These are phyloP conservation scores for Epirrhoe tristata DNA, from an alignment of 2,888 invertebrate species.

Conservation along the genomic window DNA sequence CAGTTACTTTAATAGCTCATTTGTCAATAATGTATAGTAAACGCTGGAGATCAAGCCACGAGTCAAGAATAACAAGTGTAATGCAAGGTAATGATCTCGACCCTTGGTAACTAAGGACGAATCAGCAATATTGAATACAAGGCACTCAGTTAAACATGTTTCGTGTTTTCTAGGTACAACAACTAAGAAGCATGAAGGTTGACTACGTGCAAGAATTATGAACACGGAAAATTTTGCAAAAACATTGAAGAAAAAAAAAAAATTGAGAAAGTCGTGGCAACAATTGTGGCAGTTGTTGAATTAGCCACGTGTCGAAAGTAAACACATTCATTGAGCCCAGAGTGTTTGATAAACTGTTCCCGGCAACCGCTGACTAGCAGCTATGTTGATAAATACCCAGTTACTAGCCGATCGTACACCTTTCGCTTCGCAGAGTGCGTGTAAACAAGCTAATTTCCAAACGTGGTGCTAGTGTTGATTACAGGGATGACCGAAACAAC, in stretches of 20 bases:
- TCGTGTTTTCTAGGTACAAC: background rate
- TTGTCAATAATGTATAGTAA: slow-evolving; percentile 19
- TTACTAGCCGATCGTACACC: slow-evolving; percentile 23
- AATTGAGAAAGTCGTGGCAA: background rate
- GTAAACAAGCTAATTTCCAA: slow-evolving; percentile 36
- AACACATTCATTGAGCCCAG: slow-evolving; percentile 41
- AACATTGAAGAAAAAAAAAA: background rate
- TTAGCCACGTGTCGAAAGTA: slow-evolving; percentile 46
- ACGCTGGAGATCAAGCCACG: slow-evolving; percentile 31
- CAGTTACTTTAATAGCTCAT: slow-evolving; percentile 14
- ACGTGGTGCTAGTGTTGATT: slow-evolving; percentile 14
- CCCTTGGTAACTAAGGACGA: slow-evolving; percentile 18
- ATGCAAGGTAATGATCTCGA: slow-evolving; percentile 28
- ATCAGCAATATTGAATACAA: slow-evolving; percentile 16
- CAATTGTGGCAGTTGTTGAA: slow-evolving; percentile 23
- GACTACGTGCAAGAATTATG: background rate
- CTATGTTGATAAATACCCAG: slow-evolving; percentile 44
- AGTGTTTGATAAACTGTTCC: slow-evolving; percentile 43
- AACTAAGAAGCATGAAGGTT: background rate
- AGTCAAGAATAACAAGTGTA: slow-evolving; percentile 35
- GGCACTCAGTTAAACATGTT: slow-evolving; percentile 1
- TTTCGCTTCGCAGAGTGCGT: slow-evolving; percentile 32
- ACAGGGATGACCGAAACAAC: background rate
- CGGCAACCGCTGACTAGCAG: slow-evolving; percentile 24
- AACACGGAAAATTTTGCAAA: background rate